These are phyloP conservation scores for Porites divaricata DNA, from an alignment of 92 coral and sea anemone genomes.

Conservation along the genomic window DNA sequence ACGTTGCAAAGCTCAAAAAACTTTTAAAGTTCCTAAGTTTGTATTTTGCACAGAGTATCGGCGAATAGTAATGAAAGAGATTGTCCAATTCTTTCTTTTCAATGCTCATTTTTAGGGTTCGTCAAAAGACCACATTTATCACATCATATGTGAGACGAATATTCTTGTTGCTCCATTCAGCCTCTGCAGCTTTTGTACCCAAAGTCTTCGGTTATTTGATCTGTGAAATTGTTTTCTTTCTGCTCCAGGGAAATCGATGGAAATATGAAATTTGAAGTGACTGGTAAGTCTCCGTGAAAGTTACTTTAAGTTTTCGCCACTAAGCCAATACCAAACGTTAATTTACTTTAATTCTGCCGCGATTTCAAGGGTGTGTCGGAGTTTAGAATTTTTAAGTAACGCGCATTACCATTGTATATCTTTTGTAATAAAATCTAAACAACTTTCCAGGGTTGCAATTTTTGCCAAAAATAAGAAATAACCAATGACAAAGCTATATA, in stretches of 20 bases:
- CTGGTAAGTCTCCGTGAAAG: constrained; percentile 20
- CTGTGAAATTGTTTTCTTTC: not conserved
- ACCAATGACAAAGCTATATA: not conserved
- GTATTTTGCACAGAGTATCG: too few relatives aligned
- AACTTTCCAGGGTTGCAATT: too few relatives aligned
- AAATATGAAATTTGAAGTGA: constrained; percentile 19
- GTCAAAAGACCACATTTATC: too few relatives aligned
- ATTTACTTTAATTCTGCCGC: not conserved
- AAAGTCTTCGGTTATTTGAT: not conserved
- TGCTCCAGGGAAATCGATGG: constrained; percentile 31
- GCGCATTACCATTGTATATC: not conserved
- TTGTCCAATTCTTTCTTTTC: too few relatives aligned
- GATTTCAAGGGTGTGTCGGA: not conserved
- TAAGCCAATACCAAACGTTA: not conserved
- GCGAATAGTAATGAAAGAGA: too few relatives aligned
- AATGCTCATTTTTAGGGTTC: too few relatives aligned
- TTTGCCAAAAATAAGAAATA: not conserved
- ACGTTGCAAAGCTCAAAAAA: not conserved
- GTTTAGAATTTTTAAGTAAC: not conserved
- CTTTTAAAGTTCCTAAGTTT: too few relatives aligned
- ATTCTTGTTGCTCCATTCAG: too few relatives aligned
- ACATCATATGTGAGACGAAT: too few relatives aligned
- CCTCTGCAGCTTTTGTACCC: not conserved
- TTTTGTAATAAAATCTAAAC: not conserved
- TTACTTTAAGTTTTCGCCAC: not conserved